These are phyloP conservation scores for Tetragonula carbonaria DNA, from an alignment of 2,888 invertebrate species.

Conservation along the genomic window DNA sequence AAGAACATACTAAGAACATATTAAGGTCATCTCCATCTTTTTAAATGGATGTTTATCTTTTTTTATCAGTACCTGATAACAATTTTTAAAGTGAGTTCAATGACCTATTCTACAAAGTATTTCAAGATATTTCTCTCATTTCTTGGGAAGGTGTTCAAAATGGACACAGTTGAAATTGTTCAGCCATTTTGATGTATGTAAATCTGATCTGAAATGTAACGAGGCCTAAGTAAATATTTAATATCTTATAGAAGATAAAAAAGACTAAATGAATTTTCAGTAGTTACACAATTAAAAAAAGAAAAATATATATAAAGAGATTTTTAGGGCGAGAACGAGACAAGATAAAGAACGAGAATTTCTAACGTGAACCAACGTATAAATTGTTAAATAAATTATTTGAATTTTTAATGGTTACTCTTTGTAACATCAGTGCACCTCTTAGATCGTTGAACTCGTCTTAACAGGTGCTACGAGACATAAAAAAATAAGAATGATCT, in stretches of 20 bases:
- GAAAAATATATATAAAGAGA: background rate
- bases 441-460: constrained; percentile 26
- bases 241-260: constrained; percentile 11
- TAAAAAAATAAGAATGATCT: constrained; percentile 10
- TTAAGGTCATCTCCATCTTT: constrained; percentile 50
- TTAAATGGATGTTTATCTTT: constrained; percentile 41
- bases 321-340: constrained; percentile 8
- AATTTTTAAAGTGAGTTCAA: constrained; percentile 35
- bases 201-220: constrained; percentile 21
- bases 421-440: constrained; percentile 7
- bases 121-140: constrained; percentile 24
- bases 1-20: constrained; percentile 35
- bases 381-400: constrained; percentile 16
- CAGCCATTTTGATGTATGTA: constrained; percentile 18
- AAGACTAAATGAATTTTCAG: constrained; percentile 8
- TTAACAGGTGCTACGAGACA: constrained; percentile 17
- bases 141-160: constrained; percentile 26
- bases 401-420: background rate
- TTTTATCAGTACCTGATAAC: constrained; percentile 28
- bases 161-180: constrained; percentile 23
- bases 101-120: constrained; percentile 30
- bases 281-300: constrained; percentile 12
- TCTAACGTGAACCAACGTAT: background rate
- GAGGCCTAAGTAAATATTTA: constrained; percentile 17
- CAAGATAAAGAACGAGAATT: constrained; percentile 2